Percentiles rank a stretch among this genome's conserved stretches.
These are phyloP conservation scores for Drosophila macrospina DNA, from an alignment of 2,888 invertebrate genomes.

Conservation along the genomic window DNA sequence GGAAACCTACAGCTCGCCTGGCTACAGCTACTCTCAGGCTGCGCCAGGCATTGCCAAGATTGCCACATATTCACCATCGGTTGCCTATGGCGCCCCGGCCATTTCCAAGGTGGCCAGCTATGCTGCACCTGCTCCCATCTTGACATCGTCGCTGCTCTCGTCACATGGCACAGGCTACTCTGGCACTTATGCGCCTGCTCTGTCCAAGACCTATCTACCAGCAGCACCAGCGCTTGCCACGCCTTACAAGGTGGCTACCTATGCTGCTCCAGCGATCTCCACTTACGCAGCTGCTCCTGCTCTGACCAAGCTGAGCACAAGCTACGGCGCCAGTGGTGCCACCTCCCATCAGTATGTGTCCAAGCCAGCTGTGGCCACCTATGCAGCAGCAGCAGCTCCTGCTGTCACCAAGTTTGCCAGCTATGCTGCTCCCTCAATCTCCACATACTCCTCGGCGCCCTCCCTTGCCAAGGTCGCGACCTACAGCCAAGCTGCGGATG, in stretches of 20 bases:
- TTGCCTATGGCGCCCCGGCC: slow-evolving; percentile 65
- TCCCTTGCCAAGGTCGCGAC: slow-evolving; percentile 53
- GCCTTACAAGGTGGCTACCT: slow-evolving; percentile 63
- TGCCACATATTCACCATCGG: slow-evolving; percentile 76
- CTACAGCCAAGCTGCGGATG: slow-evolving; percentile 53
- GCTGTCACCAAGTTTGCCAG: slow-evolving; percentile 53
- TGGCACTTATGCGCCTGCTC: slow-evolving; percentile 69
- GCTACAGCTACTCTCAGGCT: slow-evolving; percentile 62
- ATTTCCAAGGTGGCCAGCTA: slow-evolving; percentile 64
- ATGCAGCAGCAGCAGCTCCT: slow-evolving; percentile 39
- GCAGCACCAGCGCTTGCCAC: slow-evolving; percentile 50
- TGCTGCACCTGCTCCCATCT: slow-evolving; percentile 46
- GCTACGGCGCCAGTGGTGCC: slow-evolving; percentile 45
- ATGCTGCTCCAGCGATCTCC: slow-evolving; percentile 51
- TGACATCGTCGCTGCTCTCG: slow-evolving; percentile 62
- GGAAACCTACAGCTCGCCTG: slow-evolving; percentile 74
- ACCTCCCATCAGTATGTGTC: slow-evolving; percentile 68
- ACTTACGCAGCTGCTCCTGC: slow-evolving; percentile 44
- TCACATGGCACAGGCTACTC: slow-evolving; percentile 57
- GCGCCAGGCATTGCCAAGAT: slow-evolving; percentile 70
- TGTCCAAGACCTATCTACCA: slow-evolving; percentile 72
- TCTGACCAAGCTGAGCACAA: slow-evolving; percentile 58
- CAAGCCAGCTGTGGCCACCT: slow-evolving; percentile 23
- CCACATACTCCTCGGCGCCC: slow-evolving; percentile 51
- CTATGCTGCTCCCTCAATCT: slow-evolving; percentile 59